These are phyloP conservation scores for Caerostris extrusa DNA, from an alignment of 1,140 invertebrate species.

Conservation along the genomic window DNA sequence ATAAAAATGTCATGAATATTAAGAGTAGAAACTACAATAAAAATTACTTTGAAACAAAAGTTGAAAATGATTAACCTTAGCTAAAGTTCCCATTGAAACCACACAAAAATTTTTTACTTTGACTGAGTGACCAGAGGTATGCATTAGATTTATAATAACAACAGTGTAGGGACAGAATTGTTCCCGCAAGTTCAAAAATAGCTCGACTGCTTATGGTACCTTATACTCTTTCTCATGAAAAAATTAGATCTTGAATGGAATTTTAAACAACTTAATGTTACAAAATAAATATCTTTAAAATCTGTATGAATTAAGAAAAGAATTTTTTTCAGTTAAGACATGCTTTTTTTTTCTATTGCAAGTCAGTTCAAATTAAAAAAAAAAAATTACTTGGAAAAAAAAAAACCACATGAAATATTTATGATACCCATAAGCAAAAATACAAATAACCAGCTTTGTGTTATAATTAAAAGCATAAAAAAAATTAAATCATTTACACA, in stretches of 20 bases:
- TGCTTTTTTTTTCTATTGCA: neutral
- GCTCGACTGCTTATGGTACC: conserved; percentile 7
- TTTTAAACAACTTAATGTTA: neutral
- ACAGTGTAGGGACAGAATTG: conserved; percentile 37
- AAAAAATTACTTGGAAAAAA: neutral
- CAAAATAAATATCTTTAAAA: neutral
- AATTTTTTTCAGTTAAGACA: neutral
- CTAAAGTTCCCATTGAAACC: conserved; percentile 55
- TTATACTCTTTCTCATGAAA: neutral
- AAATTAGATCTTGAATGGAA: neutral
- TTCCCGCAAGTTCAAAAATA: conserved; percentile 21
- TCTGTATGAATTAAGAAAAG: neutral
- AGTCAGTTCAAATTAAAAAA: neutral
- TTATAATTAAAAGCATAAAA: neutral
- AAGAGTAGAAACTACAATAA: conserved; percentile 67
- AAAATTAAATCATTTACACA: neutral
- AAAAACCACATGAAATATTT: neutral
- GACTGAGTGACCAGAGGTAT: conserved; percentile 50
- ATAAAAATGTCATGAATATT: conserved; percentile 70
- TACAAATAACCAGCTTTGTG: neutral
- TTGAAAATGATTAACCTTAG: conserved; percentile 27
- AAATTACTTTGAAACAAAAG: conserved; percentile 72
- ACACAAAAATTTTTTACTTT: conserved; percentile 58
- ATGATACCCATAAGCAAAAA: neutral
- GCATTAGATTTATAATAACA: conserved; percentile 46